Base-by-base conservation (phyloP, 2,113 vertebrate species). In the Marmota flaviventris region DNA sequence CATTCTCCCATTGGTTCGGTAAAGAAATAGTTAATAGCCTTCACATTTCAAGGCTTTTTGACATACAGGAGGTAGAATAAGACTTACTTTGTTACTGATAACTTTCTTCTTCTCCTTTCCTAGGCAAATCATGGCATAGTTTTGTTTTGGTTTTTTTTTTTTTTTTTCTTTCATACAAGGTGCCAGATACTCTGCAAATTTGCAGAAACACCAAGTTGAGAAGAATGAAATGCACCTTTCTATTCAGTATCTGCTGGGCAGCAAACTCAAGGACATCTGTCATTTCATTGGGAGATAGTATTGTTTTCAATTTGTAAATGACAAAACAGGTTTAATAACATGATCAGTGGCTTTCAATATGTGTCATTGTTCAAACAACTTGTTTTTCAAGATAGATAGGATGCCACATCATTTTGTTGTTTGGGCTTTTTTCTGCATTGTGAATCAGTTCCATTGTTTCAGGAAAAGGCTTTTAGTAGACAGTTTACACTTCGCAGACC, bases 11-110 rank as follows among this genome's bases (percentile, higher is more conserved):
- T 1, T 61, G 27, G 39, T 32, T 88, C 75, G 51, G 7, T 37
- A 69, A 20, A 0, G 89, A 73, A 75, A 91, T 1, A 79, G n/a
- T 58, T 61, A 27, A 85, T 82, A 97, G 8, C 13, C 4, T 84
- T 93, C 27, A 24, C 37, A 82, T 92, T 95, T 92, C 58, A 90
- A 77, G 1, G 8, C 3, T 56, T 77, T 56, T 58, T 83, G 17
- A 89, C 8, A 85, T 45, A 82, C 10, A 10, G 16, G 34, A 56
- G 39, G 22, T 45, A 96, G 93, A 93, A 58, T 69, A 94, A 87
- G 32, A 53, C 18, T 83, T 78, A 53, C 11, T 95, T 94, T 69
- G 20, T 93, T 72, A 67, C 16, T 94, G 16, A 61, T 92, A 84
- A 53, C 2, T 10, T 79, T 77, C 56, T 86, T 48, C 48, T 78